Base-by-base conservation (phyloP, 1,140 invertebrate species). In the Cephus cinctus region DNA sequence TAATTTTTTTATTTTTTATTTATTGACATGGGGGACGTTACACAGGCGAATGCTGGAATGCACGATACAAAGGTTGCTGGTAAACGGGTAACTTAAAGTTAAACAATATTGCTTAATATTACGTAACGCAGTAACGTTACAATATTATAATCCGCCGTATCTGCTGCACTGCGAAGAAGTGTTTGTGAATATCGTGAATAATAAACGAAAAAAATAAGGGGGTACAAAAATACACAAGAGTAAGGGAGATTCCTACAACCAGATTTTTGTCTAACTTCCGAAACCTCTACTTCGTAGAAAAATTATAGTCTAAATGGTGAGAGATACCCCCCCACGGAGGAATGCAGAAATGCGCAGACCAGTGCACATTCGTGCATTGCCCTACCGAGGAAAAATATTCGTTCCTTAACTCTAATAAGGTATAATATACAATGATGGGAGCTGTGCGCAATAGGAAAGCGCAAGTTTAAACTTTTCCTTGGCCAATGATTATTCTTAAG, bases 1-100 rank as follows among this genome's bases (percentile, higher is more conserved):
- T 48, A 47, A 47, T 48, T 58, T 51, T 40, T 51, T 50, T 46
- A 50, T 56, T 59, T 56, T 54, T 55, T 54, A 61, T 65, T 72
- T 63, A 71, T 67, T 71, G 66, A 70, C 67, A 64, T 71, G 63
- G 66, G 58, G 61, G 59, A 66, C 65, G 55, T 69, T 69, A 70
- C 60, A 65, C 58, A 56, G 63, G 56, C 63, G 59, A 58, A 66
- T 54, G 53, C 65, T 64, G 63, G 67, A 68, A 72, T 68, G 63
- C 59, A 57, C 56, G 56, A 63, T 63, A 63, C 40, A 54, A 51
- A 60, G 43, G 25, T 21, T 12, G 54, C 43, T 51, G 46, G 31
- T 51, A 57, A 61, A 61, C 35, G 43, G 22, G 8, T 52, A 57
- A 60, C 38, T 59, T 45, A 48, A 36, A 47, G 50, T 53, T 56